phyloP scores from a whole-genome alignment of 2,888 invertebrate genomes.

The Caenorhabditis sinica region DNA sequence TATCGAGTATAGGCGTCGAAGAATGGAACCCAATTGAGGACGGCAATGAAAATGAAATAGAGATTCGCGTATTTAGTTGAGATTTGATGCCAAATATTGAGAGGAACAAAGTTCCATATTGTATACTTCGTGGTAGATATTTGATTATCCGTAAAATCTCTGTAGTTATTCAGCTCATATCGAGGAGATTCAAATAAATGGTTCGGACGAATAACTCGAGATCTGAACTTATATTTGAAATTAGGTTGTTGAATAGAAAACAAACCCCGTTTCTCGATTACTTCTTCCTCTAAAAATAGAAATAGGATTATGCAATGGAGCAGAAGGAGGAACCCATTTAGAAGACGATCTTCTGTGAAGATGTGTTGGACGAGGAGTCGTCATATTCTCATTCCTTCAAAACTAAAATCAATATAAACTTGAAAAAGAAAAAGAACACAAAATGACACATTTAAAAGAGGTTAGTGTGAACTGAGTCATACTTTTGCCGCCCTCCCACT shows the following conservation, averaged over 20 bases:
- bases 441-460: constrained; percentile 47
- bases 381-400: constrained; percentile 47
- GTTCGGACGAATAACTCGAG: constrained; percentile 70
- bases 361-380: constrained; percentile 48
- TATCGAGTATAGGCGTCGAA: constrained; percentile 77
- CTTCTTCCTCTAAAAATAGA: constrained; percentile 62
- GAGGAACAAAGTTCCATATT: constrained; percentile 94
- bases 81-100: constrained; percentile 89
- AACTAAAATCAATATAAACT: background rate
- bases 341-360: constrained; percentile 67
- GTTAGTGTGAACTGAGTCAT: constrained; percentile 45
- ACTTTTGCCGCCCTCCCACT: constrained; percentile 51
- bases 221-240: constrained; percentile 49
- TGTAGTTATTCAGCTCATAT: constrained; percentile 75
- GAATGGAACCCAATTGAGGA: constrained; percentile 77
- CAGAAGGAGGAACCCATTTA: constrained; percentile 70
- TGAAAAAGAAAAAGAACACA: constrained; percentile 10
- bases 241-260: background rate
- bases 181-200: constrained; percentile 70
- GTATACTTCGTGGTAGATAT: constrained; percentile 97
- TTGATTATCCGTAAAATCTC: constrained; percentile 89
- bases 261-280: constrained; percentile 66
- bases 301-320: constrained; percentile 70
- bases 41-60: constrained; percentile 96
- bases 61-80: constrained; percentile 95